phyloP scores from a whole-genome alignment of 2,113 vertebrate species.

The Hemibagrus wyckioides region DNA sequence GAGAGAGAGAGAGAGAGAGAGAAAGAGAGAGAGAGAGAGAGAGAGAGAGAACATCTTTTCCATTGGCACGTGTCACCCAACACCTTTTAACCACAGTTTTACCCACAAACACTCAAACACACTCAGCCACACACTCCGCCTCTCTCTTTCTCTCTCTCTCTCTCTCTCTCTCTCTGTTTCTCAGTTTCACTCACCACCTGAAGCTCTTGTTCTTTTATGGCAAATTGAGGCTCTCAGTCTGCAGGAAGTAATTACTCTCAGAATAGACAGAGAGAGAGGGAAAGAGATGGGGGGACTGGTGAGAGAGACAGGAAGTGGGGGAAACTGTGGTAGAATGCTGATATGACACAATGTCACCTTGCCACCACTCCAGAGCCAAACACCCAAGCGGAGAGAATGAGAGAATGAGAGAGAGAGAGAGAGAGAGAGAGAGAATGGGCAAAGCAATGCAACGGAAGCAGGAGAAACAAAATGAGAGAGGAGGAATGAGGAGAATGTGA shows the following conservation, averaged over 20 bases:
- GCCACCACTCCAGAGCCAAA: slow-evolving; percentile 59
- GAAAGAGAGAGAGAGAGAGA: neutral
- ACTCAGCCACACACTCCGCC: neutral
- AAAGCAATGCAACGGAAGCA: slow-evolving; percentile 19
- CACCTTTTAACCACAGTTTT: slow-evolving; percentile 5
- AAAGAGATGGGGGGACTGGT: slow-evolving; percentile 22
- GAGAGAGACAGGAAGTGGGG: slow-evolving; percentile 57
- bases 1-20: neutral
- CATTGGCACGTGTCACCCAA: slow-evolving; percentile 9
- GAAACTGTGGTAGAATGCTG: slow-evolving; percentile 64
- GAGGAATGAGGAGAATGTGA: slow-evolving; percentile 23
- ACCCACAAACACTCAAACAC: slow-evolving; percentile 15
- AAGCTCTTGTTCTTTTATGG: slow-evolving; percentile 66
- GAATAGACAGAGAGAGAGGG: slow-evolving; percentile 57
- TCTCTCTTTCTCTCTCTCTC: slow-evolving; percentile 7
- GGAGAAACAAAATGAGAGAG: slow-evolving; percentile 15
- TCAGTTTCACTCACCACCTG: slow-evolving; percentile 42
- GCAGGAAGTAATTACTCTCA: slow-evolving; percentile 72
- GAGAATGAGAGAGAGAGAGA: slow-evolving; percentile 9
- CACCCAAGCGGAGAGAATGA: slow-evolving; percentile 19
- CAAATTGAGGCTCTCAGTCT: slow-evolving; percentile 73
- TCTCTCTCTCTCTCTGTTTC: slow-evolving; percentile 24
- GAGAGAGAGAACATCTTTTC: neutral
- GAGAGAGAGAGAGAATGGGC: neutral
- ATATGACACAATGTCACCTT: slow-evolving; percentile 80